Percentiles rank a stretch among this genome's conserved stretches.
Conservation (phyloP, 2,888 invertebrate genomes). For the Ctenicera cuprea region DNA sequence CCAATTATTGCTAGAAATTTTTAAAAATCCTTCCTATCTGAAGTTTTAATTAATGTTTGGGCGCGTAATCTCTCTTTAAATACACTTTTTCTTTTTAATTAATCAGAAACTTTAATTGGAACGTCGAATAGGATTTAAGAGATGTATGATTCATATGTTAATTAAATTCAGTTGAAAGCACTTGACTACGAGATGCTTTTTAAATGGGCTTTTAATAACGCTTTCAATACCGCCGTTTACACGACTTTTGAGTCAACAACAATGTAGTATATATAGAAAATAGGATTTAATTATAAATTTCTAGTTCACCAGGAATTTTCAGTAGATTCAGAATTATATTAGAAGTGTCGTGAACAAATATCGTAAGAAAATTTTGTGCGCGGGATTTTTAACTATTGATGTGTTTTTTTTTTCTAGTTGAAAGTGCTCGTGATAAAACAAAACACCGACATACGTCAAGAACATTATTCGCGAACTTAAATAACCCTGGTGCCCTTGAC, state of each 20-base stretch:
- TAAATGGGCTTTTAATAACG: constrained; percentile 10
- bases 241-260: not conserved
- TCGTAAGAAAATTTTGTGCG: not conserved
- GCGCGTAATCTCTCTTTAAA: constrained; percentile 45
- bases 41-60: constrained; percentile 48
- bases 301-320: not conserved
- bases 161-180: constrained; percentile 34
- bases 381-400: not conserved
- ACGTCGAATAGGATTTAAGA: constrained; percentile 33
- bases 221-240: constrained; percentile 12
- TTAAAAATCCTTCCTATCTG: constrained; percentile 40
- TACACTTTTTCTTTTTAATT: constrained; percentile 47
- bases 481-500: constrained; percentile 29
- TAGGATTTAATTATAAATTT: not conserved
- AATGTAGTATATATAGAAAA: constrained; percentile 2
- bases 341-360: not conserved
- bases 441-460: constrained; percentile 27
- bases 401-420: constrained; percentile 15
- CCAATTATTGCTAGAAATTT: constrained; percentile 45
- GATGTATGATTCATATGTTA: constrained; percentile 44
- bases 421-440: constrained; percentile 17
- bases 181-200: constrained; percentile 13
- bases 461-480: constrained; percentile 33
- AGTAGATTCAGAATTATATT: not conserved
- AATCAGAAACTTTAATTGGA: constrained; percentile 48